Conservation (phyloP, 2,888 invertebrate species). For the Globia sparganii region DNA sequence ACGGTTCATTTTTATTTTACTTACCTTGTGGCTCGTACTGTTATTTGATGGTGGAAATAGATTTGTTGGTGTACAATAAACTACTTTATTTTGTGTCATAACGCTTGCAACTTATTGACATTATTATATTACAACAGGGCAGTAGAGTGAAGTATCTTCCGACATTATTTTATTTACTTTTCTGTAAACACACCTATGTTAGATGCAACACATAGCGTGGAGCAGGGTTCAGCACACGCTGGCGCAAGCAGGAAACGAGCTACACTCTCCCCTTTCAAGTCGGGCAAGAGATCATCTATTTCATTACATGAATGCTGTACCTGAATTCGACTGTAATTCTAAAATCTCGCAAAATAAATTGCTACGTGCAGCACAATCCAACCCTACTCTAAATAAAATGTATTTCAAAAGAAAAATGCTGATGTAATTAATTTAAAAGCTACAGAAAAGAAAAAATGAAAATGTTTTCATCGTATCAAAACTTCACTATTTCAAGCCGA, state of each 20-base stretch:
- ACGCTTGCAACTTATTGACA: not conserved
- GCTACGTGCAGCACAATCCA: constrained; percentile 61
- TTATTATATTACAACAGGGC: constrained; percentile 4
- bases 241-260: constrained; percentile 68
- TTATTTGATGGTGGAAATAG: constrained; percentile 46
- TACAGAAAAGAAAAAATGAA: constrained; percentile 68
- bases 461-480: constrained; percentile 71
- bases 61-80: constrained; percentile 37
- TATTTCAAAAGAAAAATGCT: constrained; percentile 66
- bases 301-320: constrained; percentile 64
- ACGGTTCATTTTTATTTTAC: constrained; percentile 51
- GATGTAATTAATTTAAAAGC: constrained; percentile 70
- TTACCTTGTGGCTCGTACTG: constrained; percentile 54
- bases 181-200: constrained; percentile 6
- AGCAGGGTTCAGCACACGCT: constrained; percentile 43
- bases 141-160: not conserved
- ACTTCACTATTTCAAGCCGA: constrained; percentile 68
- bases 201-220: constrained; percentile 1
- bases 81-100: constrained; percentile 21
- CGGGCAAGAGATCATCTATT: constrained; percentile 66
- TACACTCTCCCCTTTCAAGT: constrained; percentile 66
- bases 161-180: constrained; percentile 26
- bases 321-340: constrained; percentile 61
- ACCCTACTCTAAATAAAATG: constrained; percentile 62
- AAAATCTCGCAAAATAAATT: constrained; percentile 53